phyloP scores from a whole-genome alignment of 1,140 invertebrate species.

The Nomia melanderi region DNA sequence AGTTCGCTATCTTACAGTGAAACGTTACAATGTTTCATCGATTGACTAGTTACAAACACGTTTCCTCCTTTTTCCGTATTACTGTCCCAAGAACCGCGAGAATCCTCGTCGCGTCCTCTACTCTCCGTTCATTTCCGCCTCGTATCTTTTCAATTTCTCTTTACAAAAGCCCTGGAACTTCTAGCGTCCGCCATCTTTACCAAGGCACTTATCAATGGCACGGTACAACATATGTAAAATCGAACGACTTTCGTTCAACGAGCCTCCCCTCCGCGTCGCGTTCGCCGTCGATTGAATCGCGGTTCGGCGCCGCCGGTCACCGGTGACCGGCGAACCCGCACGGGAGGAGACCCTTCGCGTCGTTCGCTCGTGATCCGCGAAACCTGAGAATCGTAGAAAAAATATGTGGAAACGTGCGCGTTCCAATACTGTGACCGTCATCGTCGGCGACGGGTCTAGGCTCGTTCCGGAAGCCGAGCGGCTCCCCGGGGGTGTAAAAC shows the following conservation, averaged over 20 bases:
- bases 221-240: slow-evolving; percentile 56
- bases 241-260: slow-evolving; percentile 23
- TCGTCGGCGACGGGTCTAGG: background rate
- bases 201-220: slow-evolving; percentile 70
- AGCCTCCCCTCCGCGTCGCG: too few species aligned
- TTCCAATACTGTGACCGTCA: slow-evolving; percentile 15
- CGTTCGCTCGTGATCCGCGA: background rate
- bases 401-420: slow-evolving; percentile 14
- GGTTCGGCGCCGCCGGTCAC: background rate
- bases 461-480: background rate
- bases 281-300: too few species aligned
- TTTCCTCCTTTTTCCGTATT: slow-evolving; percentile 39
- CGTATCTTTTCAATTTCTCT: background rate
- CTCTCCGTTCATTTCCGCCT: background rate
- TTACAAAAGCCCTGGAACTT: slow-evolving; percentile 26
- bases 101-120: background rate
- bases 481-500: background rate
- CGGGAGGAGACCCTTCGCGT: too few species aligned
- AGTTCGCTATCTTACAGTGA: slow-evolving; percentile 57
- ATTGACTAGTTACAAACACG: slow-evolving; percentile 78
- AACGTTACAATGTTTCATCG: slow-evolving; percentile 53
- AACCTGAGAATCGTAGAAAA: slow-evolving; percentile 27
- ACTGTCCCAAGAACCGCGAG: background rate
- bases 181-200: background rate
- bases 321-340: too few species aligned